Percentiles rank a stretch among this genome's conserved stretches.
phyloP scores from a whole-genome alignment of 64 coral and sea anemone species.

The Montipora sp. region DNA sequence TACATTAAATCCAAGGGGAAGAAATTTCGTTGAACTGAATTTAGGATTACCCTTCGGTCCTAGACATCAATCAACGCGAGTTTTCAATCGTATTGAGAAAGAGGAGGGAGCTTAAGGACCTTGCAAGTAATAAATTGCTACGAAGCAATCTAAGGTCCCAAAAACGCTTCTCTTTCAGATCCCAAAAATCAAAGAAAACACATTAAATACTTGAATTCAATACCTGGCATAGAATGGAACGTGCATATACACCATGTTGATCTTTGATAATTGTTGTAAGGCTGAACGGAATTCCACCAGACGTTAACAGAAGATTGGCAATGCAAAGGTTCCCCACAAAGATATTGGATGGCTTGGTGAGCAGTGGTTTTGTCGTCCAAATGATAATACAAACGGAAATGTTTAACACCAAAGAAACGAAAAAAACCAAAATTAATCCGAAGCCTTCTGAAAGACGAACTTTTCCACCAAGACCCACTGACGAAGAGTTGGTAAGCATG shows the following conservation, averaged over 20 bases:
- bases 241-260: conserved; percentile 38
- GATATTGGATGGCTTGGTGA: conserved; percentile 67
- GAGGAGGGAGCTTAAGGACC: no score
- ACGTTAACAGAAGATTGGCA: conserved; percentile 68
- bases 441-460: conserved; percentile 43
- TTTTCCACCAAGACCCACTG: not conserved
- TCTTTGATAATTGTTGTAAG: conserved; percentile 67
- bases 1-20: no score
- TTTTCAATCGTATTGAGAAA: no score
- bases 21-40: no score
- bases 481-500: not conserved
- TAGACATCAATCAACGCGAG: no score
- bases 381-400: conserved; percentile 69
- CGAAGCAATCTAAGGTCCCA: no score
- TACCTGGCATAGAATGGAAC: conserved; percentile 68
- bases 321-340: conserved; percentile 80
- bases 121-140: no score
- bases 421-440: conserved; percentile 49
- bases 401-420: conserved; percentile 66
- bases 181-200: not conserved
- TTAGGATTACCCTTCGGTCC: no score
- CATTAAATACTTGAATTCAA: not conserved
- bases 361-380: conserved; percentile 48
- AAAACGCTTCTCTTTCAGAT: not conserved
- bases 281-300: conserved; percentile 87